Evolutionary conservation across 2,113 vertebrate species (phyloP), one percentile per base, ranked within the genome.

Genomic region (Mystacornis crossleyi): DNA sequence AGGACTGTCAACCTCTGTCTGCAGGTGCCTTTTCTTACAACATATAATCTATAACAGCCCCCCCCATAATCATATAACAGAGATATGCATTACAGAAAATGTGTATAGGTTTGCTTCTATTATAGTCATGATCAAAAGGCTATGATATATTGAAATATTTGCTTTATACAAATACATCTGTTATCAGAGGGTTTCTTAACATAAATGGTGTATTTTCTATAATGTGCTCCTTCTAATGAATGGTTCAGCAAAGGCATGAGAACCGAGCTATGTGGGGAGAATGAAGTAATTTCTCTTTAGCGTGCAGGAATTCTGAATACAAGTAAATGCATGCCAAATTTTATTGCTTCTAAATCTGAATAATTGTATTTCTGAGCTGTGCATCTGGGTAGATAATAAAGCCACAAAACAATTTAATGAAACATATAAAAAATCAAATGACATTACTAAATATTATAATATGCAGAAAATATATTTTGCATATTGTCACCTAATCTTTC

Each of bases 351-450:
- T 98, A 98, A 98, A 98, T 98, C 98, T 98, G 98, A 98, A 98
- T 98, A 98, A 98, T 98, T 98, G 98, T 98, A 98, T 98, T 98
- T 98, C 98, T 98, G 97, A 96, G 97, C 98, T 97, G 97, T 98
- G 98, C 98, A 98, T 98, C 98, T 98, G 98, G 97, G 97, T 98
- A 98, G 98, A 98, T 98, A 98, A 98, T 98, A 98, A 98, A 98
- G 97, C 97, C 97, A 98, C 98, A 98, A 98, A 98, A 98, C 98
- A 98, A 98, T 98, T 98, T 98, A 98, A 98, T 98, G 98, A 98
- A 98, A 98, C 98, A 98, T 98, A 98, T 98, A 98, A 98, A 98
- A 98, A 98, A 98, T 98, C 97, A 97, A 98, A 98, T 97, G 96
- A 98, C 98, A 97, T 98, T 98, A 98, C 98, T 98, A 98, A 98